Conservation (phyloP, 2,113 vertebrate species). For the Brachyhypopomus gauderio region DNA sequence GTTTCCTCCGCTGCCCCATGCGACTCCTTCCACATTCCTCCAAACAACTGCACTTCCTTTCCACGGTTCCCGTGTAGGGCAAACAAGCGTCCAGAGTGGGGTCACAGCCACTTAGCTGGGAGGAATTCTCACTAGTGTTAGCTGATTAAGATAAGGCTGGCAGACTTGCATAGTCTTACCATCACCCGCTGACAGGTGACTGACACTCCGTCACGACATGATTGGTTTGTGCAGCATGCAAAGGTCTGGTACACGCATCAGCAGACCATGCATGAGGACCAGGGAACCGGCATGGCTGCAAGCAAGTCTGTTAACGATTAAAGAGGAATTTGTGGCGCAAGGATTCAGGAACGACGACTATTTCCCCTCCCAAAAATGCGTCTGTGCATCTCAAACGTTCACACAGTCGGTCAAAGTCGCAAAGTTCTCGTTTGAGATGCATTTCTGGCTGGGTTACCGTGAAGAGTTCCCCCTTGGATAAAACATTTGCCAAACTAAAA, state of each 20-base stretch:
- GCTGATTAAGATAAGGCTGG: conserved; percentile 37
- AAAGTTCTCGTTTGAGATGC: not conserved
- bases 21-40: conserved; percentile 47
- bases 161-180: not conserved
- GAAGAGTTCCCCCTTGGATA: not conserved
- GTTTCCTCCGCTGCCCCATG: conserved; percentile 24
- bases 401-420: not conserved
- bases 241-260: not conserved
- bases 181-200: not conserved
- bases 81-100: conserved; percentile 25
- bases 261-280: not conserved
- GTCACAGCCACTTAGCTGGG: conserved; percentile 23
- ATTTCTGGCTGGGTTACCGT: conserved; percentile 6
- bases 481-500: conserved; percentile 20
- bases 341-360: conserved; percentile 50
- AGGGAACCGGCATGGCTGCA: not conserved
- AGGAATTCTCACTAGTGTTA: conserved; percentile 32
- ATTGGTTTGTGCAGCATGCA: not conserved
- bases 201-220: not conserved
- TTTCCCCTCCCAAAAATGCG: conserved; percentile 31
- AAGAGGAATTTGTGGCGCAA: conserved; percentile 48
- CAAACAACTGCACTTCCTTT: conserved; percentile 51
- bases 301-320: conserved; percentile 40
- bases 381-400: conserved; percentile 24
- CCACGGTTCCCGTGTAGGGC: conserved; percentile 19